Conservation (phyloP, 2,797 vertebrate genomes). For the Erpetoichthys calabaricus region DNA sequence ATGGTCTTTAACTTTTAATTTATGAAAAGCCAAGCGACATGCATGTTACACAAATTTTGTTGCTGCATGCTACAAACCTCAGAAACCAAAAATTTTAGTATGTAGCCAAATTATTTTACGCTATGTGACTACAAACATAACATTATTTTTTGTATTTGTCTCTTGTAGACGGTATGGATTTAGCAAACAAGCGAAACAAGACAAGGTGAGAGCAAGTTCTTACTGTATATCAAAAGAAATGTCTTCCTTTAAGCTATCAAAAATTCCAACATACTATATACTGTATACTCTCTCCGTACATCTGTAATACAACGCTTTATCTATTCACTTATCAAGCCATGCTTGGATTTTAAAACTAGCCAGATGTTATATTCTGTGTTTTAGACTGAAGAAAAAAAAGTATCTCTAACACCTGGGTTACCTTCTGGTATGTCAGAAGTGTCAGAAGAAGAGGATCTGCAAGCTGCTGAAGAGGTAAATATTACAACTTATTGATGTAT, state of each 20-base stretch:
- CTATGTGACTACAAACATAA: not conserved
- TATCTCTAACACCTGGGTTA: conserved; percentile 26
- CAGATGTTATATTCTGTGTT: not conserved
- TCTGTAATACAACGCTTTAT: not conserved
- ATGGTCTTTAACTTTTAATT: too few relatives aligned
- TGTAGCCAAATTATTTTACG: too few relatives aligned
- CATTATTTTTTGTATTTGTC: conserved; percentile 11
- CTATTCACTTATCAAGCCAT: not conserved
- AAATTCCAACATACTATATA: not conserved
- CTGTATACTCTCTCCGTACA: not conserved
- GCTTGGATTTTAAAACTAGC: not conserved
- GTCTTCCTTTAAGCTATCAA: not conserved
- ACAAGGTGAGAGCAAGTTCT: conserved; percentile 51
- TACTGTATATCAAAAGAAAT: not conserved
- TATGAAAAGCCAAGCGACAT: too few relatives aligned
- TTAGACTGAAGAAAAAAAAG: conserved; percentile 66
- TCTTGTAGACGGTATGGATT: conserved; percentile 69
- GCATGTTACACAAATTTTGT: too few relatives aligned
- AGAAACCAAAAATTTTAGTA: too few relatives aligned
- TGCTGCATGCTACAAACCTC: too few relatives aligned
- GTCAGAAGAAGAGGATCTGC: conserved; percentile 69
- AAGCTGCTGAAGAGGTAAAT: conserved; percentile 76
- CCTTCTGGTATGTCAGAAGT: conserved; percentile 46
- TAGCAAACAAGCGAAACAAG: conserved; percentile 67
- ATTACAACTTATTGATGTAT: not conserved